Evolutionary conservation across 2,797 vertebrate genomes (phyloP), one percentile per base, ranked within the genome.

Genomic region (Pangasius djambal): DNA sequence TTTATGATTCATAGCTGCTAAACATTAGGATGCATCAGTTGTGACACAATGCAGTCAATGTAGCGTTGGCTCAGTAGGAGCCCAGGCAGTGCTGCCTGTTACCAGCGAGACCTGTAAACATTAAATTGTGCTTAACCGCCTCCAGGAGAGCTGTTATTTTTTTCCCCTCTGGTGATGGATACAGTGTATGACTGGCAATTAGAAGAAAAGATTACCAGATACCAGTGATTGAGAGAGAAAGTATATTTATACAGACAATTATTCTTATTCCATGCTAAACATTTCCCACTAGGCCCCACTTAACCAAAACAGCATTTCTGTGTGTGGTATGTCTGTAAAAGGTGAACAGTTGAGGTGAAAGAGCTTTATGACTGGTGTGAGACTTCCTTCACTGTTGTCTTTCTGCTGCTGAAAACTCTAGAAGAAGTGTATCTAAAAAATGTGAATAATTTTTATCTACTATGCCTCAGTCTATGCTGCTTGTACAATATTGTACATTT

Each of bases 71-170:
- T 86, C 88, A 79, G 77, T 59, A 69, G 72, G 65, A 63, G 67
- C 34, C 59, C 67, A 44, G 74, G 83, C 44, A 67, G 37, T 44
- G 6, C 55, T 87, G 78, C 40, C 67, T 75, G 67, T 83, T 86
- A 22, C 63, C 85, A 55, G 59, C 2, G 34, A 50, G 57, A 69
- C 52, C 69, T 48, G 44, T 79, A 69, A 59, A 74, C 77, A 86
- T 28, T 31, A 88, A 89, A 87, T 85, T n/a, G 84, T 89, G 44
- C 81, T 86, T 83, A 83, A 86, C 86, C 55, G 48, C 61, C 86
- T 83, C 44, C 34, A 37, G 70, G 69, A 86, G 65, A 55, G 82
- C 79, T 63, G 74, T 65, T 90, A 78, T 87, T 57, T 74, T 10
- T 89, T 89, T 89, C 31, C 55, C 1, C 1, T 81, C 28, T 40